Percentiles rank a stretch among this genome's conserved stretches.
Evolutionary conservation across 2,888 invertebrate species (phyloP).

Genomic region (Hyposoter didymator): DNA sequence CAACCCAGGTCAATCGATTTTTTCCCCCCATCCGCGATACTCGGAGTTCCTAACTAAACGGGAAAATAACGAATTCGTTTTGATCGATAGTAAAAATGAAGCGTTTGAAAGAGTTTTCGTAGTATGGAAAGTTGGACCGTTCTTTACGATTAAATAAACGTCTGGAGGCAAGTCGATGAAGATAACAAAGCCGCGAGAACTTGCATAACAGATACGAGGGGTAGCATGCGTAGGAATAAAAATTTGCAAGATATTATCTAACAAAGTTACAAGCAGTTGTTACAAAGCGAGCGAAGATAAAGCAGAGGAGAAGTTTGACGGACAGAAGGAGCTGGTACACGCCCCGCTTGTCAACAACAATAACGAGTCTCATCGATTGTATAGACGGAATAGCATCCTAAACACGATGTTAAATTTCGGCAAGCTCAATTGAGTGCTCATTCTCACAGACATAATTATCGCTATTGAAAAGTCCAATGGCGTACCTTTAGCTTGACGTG

Average conservation of each 20-base stretch:
- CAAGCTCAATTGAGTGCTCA: not conserved
- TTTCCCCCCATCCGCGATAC: not conserved
- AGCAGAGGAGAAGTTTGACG: constrained; percentile 38
- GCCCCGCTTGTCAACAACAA: constrained; percentile 1
- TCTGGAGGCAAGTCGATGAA: constrained; percentile 15
- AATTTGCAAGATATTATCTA: constrained; percentile 47
- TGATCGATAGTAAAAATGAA: not conserved
- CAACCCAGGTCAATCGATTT: not conserved
- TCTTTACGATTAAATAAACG: constrained; percentile 3
- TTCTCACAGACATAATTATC: not conserved
- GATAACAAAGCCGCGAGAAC: constrained; percentile 43
- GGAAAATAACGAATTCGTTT: not conserved
- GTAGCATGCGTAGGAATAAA: constrained; percentile 30
- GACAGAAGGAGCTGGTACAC: constrained; percentile 26
- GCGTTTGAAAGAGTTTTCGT: not conserved
- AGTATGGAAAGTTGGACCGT: constrained; percentile 15
- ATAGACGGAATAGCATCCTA: not conserved
- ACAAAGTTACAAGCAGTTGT: constrained; percentile 41
- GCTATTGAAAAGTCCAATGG: not conserved
- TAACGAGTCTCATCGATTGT: not conserved
- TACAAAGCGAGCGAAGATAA: constrained; percentile 47
- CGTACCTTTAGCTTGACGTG: not conserved
- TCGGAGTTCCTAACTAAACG: not conserved
- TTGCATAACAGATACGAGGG: constrained; percentile 30
- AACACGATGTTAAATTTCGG: not conserved